phyloP scores from a whole-genome alignment of 1,140 invertebrate genomes.

The Drosophila seguyi region DNA sequence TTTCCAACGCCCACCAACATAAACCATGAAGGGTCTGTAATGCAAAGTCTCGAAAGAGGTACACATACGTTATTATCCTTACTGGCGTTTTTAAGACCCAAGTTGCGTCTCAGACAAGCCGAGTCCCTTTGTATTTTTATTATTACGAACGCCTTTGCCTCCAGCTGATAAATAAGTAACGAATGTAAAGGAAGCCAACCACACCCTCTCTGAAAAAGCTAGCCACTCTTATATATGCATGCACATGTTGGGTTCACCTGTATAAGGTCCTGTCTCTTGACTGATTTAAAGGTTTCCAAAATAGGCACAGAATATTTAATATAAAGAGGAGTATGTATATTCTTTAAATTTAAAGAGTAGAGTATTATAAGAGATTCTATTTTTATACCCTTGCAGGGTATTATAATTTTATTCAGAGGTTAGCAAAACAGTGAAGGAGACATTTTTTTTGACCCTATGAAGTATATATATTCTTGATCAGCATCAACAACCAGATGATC shows the following conservation, averaged over 20 bases:
- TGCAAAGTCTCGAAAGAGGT: not conserved
- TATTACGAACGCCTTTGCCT: slow-evolving; percentile 9
- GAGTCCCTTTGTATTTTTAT: slow-evolving; percentile 15
- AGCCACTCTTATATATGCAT: not conserved
- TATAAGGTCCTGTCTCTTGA: not conserved
- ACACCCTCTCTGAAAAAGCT: not conserved
- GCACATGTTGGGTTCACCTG: slow-evolving; percentile 3
- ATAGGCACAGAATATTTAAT: not conserved
- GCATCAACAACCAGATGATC: no score
- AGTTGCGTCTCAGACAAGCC: slow-evolving; percentile 11
- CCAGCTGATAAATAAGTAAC: slow-evolving; percentile 18
- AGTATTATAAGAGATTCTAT: not conserved
- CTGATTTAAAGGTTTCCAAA: not conserved
- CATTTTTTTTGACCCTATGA: no score
- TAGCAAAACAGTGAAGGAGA: no score
- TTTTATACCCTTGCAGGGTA: no score
- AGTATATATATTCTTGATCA: no score
- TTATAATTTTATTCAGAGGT: no score
- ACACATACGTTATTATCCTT: slow-evolving; percentile 13
- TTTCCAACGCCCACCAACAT: not conserved
- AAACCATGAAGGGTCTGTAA: not conserved
- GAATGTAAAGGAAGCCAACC: slow-evolving; percentile 6
- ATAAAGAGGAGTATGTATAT: no score
- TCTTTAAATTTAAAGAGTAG: not conserved
- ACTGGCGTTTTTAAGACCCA: slow-evolving; percentile 10